Conservation (phyloP, 2,888 invertebrate species). For the Spilosoma lubricipeda region DNA sequence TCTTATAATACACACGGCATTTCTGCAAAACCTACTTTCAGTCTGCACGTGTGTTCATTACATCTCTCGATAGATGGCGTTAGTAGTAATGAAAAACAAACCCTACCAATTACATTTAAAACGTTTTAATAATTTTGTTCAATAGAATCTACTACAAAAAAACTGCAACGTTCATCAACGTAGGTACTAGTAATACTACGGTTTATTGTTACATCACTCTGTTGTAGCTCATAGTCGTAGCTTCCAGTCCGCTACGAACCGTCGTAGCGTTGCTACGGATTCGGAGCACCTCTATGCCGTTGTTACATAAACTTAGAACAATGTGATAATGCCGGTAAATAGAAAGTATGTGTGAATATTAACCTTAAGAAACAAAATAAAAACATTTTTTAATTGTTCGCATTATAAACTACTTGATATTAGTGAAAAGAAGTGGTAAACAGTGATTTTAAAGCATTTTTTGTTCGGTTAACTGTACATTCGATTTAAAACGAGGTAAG, state of each 20-base stretch:
- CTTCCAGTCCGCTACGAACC: constrained; percentile 66
- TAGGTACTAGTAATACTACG: constrained; percentile 22
- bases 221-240: constrained; percentile 29
- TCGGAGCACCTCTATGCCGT: constrained; percentile 52
- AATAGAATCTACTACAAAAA: constrained; percentile 31
- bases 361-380: constrained; percentile 15
- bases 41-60: constrained; percentile 28
- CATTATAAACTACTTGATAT: constrained; percentile 17
- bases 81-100: constrained; percentile 40
- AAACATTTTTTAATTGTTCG: constrained; percentile 25
- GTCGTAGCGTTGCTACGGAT: constrained; percentile 64
- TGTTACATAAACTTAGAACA: constrained; percentile 44
- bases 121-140: constrained; percentile 25
- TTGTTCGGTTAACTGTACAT: constrained; percentile 21
- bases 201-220: constrained; percentile 18
- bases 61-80: constrained; percentile 56
- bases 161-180: constrained; percentile 32
- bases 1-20: constrained; percentile 18
- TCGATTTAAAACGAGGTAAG: constrained; percentile 46
- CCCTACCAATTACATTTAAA: constrained; percentile 11
- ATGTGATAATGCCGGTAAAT: constrained; percentile 52
- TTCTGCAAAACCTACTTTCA: constrained; percentile 21
- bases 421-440: constrained; percentile 36
- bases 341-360: constrained; percentile 43
- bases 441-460: constrained; percentile 29